A percentile compares a stretch with the other conserved stretches of the same genome.
Conservation (phyloP, 2,797 vertebrate genomes). For the Vultur gryphus region DNA sequence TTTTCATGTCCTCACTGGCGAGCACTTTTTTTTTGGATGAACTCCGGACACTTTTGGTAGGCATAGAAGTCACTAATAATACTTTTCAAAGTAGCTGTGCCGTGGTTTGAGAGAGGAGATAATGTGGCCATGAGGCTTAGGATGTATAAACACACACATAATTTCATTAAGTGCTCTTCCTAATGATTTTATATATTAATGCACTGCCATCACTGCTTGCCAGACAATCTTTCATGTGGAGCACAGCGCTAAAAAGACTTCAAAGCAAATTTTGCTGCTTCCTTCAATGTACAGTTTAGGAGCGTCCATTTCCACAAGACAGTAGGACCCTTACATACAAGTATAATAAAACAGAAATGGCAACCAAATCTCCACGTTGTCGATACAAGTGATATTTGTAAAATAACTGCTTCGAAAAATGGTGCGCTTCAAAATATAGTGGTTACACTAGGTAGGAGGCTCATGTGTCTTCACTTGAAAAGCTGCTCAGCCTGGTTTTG, state of each 20-base stretch:
- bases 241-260: background rate
- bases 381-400: background rate
- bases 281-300: background rate
- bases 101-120: background rate
- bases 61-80: background rate
- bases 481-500: background rate
- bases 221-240: background rate
- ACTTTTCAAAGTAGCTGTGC: background rate
- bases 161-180: constrained; percentile 51
- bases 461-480: fast-evolving
- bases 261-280: background rate
- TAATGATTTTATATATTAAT: constrained; percentile 66
- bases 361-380: background rate
- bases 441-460: background rate
- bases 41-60: background rate
- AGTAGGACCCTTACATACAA: background rate
- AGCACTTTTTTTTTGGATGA: background rate
- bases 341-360: background rate
- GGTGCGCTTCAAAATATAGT: background rate
- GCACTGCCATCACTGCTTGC: background rate
- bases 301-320: background rate
- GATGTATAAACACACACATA: background rate
- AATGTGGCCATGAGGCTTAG: background rate
- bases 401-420: background rate
- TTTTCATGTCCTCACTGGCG: background rate